Base-by-base conservation (phyloP, 1,140 invertebrate genomes). In the Penaeus vannamei region DNA sequence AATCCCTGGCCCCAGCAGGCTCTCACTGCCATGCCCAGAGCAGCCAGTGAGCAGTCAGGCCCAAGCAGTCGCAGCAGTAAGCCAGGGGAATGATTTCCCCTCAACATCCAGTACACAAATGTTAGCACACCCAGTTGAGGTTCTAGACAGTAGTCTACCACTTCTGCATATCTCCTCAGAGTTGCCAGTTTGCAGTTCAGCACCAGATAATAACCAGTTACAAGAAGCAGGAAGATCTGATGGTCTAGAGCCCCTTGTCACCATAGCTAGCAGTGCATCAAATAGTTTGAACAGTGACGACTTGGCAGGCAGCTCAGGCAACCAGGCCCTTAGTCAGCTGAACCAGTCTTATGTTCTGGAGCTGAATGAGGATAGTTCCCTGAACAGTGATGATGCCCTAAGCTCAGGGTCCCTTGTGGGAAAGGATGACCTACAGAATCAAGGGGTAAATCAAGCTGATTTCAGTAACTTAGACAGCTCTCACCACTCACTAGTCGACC, bases 91-190 rank as follows among this genome's bases (percentile, higher is more conserved):
- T 53, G 82, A 80, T 64, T 72, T 42, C 17, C 82, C 82, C 29
- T 79, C 87, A 42, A 61, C 59, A 2, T 79, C 87, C 23, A 80
- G 87, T 64, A 77, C 80, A 84, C 64, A 88, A n/a, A 69, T 22
- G 32, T 36, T 84, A 26, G n/a, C 82, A 23, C 32, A 77, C 64
- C 60, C 87, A n/a, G 82, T 64, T 42, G 81, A 76, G 42, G 87
- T 80, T 26, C 83, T 89, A 32, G 82, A 62, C 72, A 89, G 59
- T 76, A 84, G 72, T 66, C 64, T 89, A 66, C 87, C 87, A 26
- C 36, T 89, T 46, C 26, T 89, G 4, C 69, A 89, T 53, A 89
- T 89, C 14, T 29, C 72, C 20, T 72, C 59, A n/a, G 87, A 76
- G 10, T 76, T 89, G 80, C 42, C 87, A 36, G 82, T 72, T 22